Evolutionary conservation across 2,113 vertebrate genomes (phyloP).

Genomic region (Myodes glareolus): DNA sequence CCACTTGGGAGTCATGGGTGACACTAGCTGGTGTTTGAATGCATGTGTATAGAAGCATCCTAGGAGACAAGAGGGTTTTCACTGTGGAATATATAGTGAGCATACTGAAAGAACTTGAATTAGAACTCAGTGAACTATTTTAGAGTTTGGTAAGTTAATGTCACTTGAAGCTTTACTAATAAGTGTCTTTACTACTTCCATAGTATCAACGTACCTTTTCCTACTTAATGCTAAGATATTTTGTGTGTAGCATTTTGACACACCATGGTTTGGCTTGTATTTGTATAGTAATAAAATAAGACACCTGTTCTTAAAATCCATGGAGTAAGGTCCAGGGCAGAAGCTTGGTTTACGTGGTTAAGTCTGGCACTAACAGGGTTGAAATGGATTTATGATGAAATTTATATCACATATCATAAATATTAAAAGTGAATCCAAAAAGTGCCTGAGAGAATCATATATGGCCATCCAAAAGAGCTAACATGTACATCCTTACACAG

Average conservation of each 20-base stretch:
- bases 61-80: neutral
- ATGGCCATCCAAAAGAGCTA: neutral
- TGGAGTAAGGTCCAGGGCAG: neutral
- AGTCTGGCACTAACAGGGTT: fast-evolving
- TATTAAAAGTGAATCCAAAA: neutral
- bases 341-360: neutral
- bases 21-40: neutral
- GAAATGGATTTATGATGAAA: neutral
- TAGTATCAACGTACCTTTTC: neutral
- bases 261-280: neutral
- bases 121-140: neutral
- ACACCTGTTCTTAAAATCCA: neutral
- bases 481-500: neutral
- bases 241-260: neutral
- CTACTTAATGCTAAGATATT: neutral
- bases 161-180: neutral
- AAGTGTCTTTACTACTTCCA: neutral
- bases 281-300: neutral
- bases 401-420: constrained; percentile 12
- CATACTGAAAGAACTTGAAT: neutral
- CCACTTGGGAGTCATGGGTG: neutral
- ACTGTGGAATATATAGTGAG: neutral
- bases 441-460: neutral
- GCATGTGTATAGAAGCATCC: neutral
- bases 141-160: neutral